A percentile compares a stretch with the other conserved stretches of the same genome.
phyloP scores from a whole-genome alignment of 2,888 invertebrate genomes.

The Sinelater perroti region DNA sequence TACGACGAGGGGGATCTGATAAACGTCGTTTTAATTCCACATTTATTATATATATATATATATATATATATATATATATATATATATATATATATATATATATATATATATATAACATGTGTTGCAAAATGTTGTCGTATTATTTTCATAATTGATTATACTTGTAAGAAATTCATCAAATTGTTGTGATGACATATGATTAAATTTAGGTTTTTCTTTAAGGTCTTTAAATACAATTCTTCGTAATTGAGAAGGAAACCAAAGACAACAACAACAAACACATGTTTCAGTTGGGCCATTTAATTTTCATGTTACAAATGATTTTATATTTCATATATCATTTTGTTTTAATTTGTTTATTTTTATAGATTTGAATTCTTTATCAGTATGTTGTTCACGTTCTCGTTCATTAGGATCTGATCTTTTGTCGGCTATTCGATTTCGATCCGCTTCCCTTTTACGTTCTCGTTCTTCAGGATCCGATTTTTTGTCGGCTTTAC shows the following conservation, averaged over 20 bases:
- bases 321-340: too few relatives aligned
- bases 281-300: neutral
- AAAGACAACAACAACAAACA: neutral
- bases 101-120: too few relatives aligned
- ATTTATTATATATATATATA: constrained; percentile 2
- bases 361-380: too few relatives aligned
- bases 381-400: too few relatives aligned
- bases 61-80: neutral
- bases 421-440: too few relatives aligned
- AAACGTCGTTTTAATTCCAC: constrained; percentile 4
- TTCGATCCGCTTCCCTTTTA: too few relatives aligned
- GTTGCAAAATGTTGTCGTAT: constrained; percentile 5
- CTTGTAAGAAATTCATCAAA: neutral
- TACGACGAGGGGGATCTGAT: neutral
- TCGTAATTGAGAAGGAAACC: neutral
- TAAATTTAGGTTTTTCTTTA: neutral
- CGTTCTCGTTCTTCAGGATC: too few relatives aligned
- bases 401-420: too few relatives aligned
- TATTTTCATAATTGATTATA: too few relatives aligned
- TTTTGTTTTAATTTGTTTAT: too few relatives aligned
- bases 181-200: neutral
- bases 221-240: neutral
- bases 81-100: constrained; percentile 6
- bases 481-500: too few relatives aligned
- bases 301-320: too few relatives aligned